Evolutionary conservation across 2,888 invertebrate genomes (phyloP), one percentile per base, ranked within the genome.

Genomic region (Leptothorax acervorum): DNA sequence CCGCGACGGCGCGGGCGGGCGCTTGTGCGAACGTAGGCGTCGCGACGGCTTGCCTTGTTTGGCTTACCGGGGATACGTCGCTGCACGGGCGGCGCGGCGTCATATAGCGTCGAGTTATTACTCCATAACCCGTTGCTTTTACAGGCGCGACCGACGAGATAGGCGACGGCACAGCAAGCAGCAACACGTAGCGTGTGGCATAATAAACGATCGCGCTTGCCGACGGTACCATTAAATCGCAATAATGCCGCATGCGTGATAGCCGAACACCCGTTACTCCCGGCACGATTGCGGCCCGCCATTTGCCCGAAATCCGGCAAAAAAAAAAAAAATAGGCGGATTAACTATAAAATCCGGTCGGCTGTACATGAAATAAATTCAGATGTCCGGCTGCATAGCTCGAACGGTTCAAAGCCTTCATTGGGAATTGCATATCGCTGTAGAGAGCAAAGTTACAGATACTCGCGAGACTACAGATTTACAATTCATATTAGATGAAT

Each of bases 111-210:
- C 83, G 85, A 88, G 89, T 92, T 92, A 92, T 92, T 92, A 90
- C 90, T 90, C 89, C 87, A 90, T 90, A 92, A 91, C 88, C 86
- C 89, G 87, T 91, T 90, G 90, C 91, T 92, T 92, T 92, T 91
- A 89, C 86, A 89, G 88, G 85, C 86, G 42, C 75, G 62, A 63
- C 82, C 74, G 70, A 60, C 82, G 85, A 89, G 86, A 88, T 88
- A 88, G 85, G 78, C 74, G 74, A n/a, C 65, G 63, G 60, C 63
- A 35, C 28, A 42, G 74, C 74, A 60, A 73, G 53, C 87, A 91
- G 89, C 87, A 87, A 86, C 88, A 83, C 83, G 85, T 83, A 86
- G 85, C 45, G 76, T 62, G 85, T 62, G 85, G 85, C 70, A 85
- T 88, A 86, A 89, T 91, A 91, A 90, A 91, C 88, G 83, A 84